Evolutionary conservation across 2,888 invertebrate species (phyloP).

Genomic region (Eilema griseolum): DNA sequence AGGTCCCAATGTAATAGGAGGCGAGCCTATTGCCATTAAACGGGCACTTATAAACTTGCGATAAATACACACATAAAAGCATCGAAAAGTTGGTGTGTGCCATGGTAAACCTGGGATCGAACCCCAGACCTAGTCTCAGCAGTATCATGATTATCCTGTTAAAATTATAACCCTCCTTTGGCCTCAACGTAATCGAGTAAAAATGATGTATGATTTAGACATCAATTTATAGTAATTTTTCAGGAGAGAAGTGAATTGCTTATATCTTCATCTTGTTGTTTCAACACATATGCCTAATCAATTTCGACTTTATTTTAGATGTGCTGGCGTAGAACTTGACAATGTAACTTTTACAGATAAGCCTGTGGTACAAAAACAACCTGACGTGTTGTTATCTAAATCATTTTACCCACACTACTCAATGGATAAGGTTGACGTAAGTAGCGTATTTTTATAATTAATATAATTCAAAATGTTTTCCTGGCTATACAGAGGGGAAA

Average conservation of each 20-base stretch:
- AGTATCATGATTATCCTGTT: too few relatives aligned
- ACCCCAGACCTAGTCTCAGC: too few relatives aligned
- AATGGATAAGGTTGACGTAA: constrained; percentile 55
- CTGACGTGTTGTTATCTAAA: constrained; percentile 45
- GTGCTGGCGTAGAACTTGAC: constrained; percentile 58
- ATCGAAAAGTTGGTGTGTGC: too few relatives aligned
- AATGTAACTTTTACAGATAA: constrained; percentile 53
- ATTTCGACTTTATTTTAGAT: constrained; percentile 43
- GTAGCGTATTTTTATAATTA: not conserved
- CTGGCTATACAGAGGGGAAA: too few relatives aligned
- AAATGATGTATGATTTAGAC: too few relatives aligned
- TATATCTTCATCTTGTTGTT: not conserved
- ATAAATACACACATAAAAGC: too few relatives aligned
- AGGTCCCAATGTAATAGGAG: too few relatives aligned
- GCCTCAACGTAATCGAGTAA: too few relatives aligned
- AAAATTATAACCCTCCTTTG: too few relatives aligned
- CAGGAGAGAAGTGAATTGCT: not conserved
- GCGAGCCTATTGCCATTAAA: too few relatives aligned
- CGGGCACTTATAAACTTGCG: too few relatives aligned
- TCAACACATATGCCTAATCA: not conserved
- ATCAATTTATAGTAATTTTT: not conserved
- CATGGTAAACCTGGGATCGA: too few relatives aligned
- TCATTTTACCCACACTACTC: constrained; percentile 55
- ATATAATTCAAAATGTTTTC: not conserved
- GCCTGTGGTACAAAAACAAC: constrained; percentile 34